A percentile compares a stretch with the other conserved stretches of the same genome.
phyloP scores from a whole-genome alignment of 2,888 invertebrate species.

The Spatulosminthurus flaviceps region DNA sequence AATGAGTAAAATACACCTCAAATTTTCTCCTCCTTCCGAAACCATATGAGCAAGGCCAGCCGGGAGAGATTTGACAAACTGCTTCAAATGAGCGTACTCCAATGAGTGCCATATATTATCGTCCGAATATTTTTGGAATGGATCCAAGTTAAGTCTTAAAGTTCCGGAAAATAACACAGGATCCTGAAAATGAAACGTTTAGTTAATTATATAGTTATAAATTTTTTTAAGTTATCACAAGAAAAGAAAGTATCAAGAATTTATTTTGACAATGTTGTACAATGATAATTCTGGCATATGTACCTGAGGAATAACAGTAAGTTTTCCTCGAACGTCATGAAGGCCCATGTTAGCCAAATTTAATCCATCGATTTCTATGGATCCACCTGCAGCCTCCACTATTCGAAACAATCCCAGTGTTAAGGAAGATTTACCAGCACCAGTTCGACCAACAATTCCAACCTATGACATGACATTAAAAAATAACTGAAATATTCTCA shows the following conservation, averaged over 20 bases:
- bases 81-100: slow-evolving; percentile 69
- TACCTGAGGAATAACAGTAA: slow-evolving; percentile 77
- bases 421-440: slow-evolving; percentile 28
- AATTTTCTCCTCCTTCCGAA: slow-evolving; percentile 66
- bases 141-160: slow-evolving; percentile 71
- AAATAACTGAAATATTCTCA: too few relatives aligned
- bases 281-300: too few relatives aligned
- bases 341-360: slow-evolving; percentile 84
- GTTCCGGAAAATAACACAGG: slow-evolving; percentile 72
- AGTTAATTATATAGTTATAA: too few relatives aligned
- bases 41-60: slow-evolving; percentile 65
- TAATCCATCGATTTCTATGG: slow-evolving; percentile 65
- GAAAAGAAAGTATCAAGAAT: too few relatives aligned
- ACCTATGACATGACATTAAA: neutral
- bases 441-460: slow-evolving; percentile 29
- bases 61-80: slow-evolving; percentile 64
- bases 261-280: too few relatives aligned
- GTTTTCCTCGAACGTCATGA: slow-evolving; percentile 82
- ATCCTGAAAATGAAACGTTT: slow-evolving; percentile 66
- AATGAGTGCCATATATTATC: slow-evolving; percentile 70
- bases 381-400: slow-evolving; percentile 28
- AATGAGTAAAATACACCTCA: slow-evolving; percentile 60
- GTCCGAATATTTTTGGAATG: slow-evolving; percentile 68
- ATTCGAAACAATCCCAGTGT: slow-evolving; percentile 29
- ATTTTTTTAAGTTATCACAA: too few relatives aligned